Evolutionary conservation across 2,888 invertebrate species (phyloP).

Genomic region (Lymantria dispar): DNA sequence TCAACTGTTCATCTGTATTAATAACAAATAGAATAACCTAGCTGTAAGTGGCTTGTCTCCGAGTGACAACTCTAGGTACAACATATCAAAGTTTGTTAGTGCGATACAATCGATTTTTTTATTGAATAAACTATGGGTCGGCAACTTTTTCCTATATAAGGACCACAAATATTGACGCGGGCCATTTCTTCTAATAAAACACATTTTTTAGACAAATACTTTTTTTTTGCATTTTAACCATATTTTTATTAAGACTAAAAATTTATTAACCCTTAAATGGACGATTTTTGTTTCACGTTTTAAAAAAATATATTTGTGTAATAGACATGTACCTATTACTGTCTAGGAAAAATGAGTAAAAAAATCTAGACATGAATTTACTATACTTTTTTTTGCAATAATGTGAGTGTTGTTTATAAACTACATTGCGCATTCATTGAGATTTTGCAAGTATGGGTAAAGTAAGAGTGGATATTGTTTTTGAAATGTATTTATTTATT

Average conservation of each 20-base stretch:
- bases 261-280: constrained; percentile 21
- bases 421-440: constrained; percentile 35
- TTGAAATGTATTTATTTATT: constrained; percentile 36
- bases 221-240: no score
- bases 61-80: no score
- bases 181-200: no score
- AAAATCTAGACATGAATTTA: constrained; percentile 35
- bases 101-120: no score
- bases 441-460: constrained; percentile 26
- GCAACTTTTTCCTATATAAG: no score
- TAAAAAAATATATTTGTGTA: constrained; percentile 29
- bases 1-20: no score
- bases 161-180: no score
- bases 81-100: no score
- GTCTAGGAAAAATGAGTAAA: constrained; percentile 34
- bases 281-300: constrained; percentile 28
- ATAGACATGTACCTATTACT: constrained; percentile 31
- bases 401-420: constrained; percentile 38
- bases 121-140: no score
- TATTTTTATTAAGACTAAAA: not conserved
- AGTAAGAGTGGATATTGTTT: constrained; percentile 26
- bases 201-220: no score
- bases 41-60: no score
- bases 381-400: constrained; percentile 12
- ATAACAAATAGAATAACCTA: no score